phyloP scores from a whole-genome alignment of 1,140 invertebrate species.

The Zaprionus kolodkinae region DNA sequence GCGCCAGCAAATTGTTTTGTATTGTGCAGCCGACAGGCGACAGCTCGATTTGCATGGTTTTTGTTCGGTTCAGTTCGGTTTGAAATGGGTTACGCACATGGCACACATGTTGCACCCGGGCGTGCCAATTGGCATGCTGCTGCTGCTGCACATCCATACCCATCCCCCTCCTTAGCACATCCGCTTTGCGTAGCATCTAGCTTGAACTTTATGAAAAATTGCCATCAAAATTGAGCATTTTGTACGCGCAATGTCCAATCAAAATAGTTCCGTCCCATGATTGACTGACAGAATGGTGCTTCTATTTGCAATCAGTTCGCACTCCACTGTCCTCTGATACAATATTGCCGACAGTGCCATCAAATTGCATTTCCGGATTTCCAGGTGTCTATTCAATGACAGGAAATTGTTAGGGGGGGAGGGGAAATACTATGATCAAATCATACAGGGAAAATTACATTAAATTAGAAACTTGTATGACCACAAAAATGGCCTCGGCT shows the following conservation, averaged over 20 bases:
- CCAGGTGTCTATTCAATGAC: conserved; percentile 42
- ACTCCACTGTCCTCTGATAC: conserved; percentile 27
- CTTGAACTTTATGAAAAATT: conserved; percentile 61
- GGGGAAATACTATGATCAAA: conserved; percentile 2
- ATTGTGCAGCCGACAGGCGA: conserved; percentile 70
- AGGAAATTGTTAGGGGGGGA: conserved; percentile 21
- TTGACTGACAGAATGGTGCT: conserved; percentile 36
- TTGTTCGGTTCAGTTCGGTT: conserved; percentile 32
- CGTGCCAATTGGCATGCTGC: conserved; percentile 66
- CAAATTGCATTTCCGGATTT: conserved; percentile 32
- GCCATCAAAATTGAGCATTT: conserved; percentile 47
- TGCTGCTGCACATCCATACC: conserved; percentile 19
- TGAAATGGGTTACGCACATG: conserved; percentile 77
- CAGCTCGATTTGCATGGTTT: conserved; percentile 73
- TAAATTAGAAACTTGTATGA: background rate
- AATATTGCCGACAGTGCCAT: conserved; percentile 47
- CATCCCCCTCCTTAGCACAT: background rate
- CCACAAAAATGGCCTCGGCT: background rate
- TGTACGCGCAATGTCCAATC: conserved; percentile 56
- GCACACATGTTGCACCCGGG: conserved; percentile 45
- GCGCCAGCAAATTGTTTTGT: conserved; percentile 77
- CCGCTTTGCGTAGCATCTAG: conserved; percentile 7
- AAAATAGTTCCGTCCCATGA: conserved; percentile 59
- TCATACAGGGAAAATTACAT: background rate
- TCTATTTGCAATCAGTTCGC: conserved; percentile 49